Evolutionary conservation across 2,113 vertebrate species (phyloP).

Genomic region (Colistium nudipinnis): DNA sequence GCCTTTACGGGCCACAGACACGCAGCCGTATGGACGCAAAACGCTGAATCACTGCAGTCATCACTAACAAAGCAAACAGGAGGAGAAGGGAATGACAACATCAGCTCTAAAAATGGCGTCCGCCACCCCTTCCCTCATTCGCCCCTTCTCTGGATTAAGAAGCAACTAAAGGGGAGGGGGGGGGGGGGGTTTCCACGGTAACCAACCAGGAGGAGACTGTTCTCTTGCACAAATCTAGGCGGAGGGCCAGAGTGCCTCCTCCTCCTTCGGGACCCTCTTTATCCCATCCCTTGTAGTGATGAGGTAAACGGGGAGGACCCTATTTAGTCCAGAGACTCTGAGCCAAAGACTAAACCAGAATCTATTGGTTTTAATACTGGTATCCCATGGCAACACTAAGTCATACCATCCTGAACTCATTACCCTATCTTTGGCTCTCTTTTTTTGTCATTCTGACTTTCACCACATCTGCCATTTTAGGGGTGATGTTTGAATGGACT

Average conservation of each 20-base stretch:
- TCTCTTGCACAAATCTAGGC: constrained; percentile 52
- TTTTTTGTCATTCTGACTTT: no score
- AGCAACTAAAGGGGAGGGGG: constrained; percentile 34
- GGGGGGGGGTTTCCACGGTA: constrained; percentile 71
- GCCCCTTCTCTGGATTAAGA: constrained; percentile 47
- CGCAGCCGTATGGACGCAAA: not conserved
- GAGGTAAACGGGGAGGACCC: constrained; percentile 60
- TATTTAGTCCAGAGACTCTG: constrained; percentile 5
- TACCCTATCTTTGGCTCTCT: no score
- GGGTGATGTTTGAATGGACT: no score
- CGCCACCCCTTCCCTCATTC: constrained; percentile 5
- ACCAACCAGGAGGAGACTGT: constrained; percentile 58
- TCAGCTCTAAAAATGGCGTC: constrained; percentile 67
- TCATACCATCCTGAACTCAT: not conserved
- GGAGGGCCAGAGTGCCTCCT: constrained; percentile 41
- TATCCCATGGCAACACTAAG: not conserved
- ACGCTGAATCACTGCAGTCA: constrained; percentile 5
- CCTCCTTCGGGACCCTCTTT: constrained; percentile 8
- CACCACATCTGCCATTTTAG: no score
- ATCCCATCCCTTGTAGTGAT: constrained; percentile 45
- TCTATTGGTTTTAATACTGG: not conserved
- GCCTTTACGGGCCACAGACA: not conserved
- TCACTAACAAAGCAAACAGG: constrained; percentile 33
- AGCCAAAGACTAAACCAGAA: not conserved
- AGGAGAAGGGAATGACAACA: constrained; percentile 43